Base-by-base conservation (phyloP, 2,888 invertebrate genomes). In the Macrosiphum euphorbiae region DNA sequence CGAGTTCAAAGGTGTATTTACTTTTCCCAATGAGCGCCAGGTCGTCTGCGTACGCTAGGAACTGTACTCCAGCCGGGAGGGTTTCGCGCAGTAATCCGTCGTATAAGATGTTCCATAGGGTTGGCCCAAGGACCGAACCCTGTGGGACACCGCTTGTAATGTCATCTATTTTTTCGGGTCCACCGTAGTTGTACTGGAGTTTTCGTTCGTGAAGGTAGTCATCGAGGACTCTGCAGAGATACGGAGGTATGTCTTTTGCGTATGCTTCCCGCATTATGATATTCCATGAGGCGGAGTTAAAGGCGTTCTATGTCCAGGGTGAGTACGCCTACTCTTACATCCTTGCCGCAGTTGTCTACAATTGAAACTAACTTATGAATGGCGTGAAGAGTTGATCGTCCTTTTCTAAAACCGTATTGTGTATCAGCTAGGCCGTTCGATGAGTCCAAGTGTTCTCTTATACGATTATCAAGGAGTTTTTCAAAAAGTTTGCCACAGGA, bases 41-140 rank as follows among this genome's bases (percentile, higher is more conserved):
- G 26, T 91, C 50, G 35, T 90, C 90, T 2, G 84, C 78, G 20
- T 47, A 90, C 8, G 90, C 90, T 24, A 90, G 24, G 28, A 90
- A 41, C 28, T 58, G 1, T 2, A 67, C 90, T 3, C 67, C 67
- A 28, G 16, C 67, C 28, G 61, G 44, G 4, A 61, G 28, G 11
- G 5, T 10, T 44, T 28, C 35, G 3, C 58, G 13, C 44, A 90
- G 13, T 26, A 90, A 4, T 41, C 67, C 90, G 61, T 58, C 67
- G 47, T 90, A 90, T 26, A 89, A 13, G 10, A 89, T 44, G 50
- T 90, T 90, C 90, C 90, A 78, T n/a, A 90, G 50, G n/a, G 90
- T 61, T 10, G 90, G 90, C 1, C 61, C 90, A 1, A 89, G 58
- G 26, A 58, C 58, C 11, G 88, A 89, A 8, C 88, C 58, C 41